Base-by-base conservation (phyloP, 2,888 invertebrate species). In the Melieria crassipennis region DNA sequence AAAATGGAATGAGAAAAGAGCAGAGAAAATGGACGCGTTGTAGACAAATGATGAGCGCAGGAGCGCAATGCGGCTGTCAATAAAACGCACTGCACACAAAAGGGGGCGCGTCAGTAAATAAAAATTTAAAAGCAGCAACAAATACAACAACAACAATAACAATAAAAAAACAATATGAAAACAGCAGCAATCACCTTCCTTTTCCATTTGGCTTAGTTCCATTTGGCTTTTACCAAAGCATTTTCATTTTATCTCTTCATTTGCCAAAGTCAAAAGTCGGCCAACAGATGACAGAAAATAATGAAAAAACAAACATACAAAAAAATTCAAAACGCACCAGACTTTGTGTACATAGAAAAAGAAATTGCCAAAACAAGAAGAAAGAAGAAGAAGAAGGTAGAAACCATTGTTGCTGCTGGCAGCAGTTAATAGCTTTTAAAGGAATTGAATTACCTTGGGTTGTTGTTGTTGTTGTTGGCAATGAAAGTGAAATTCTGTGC, bases 241-340 rank as follows among this genome's bases (percentile, higher is more conserved):
- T 9, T 50, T 50, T 50, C 50, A 3, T 10, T 50, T 52, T 52
- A 52, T 52, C 52, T 52, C 9, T 52, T 52, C 7, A 5, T 7
- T 52, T 52, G n/a, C n/a, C 11, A 52, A 63, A 63, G 63, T 63
- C 42, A 63, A 63, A 64, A 64, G 42, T 52, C 52, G 52, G 52
- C 52, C 7, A 50, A 48, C 50, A 64, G 50, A 64, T 64, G 52
- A 64, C 50, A 52, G 50, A 42, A 64, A 52, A 52, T 52, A 64
- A 63, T 7, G 46, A 7, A 48, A 64, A 64, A 52, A 52, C 2
- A 63, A 13, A 48, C 11, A 52, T 4, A 52, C 11, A 52, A 52
- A 52, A 16, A 30, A 30, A 52, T n/a, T 5, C 52, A 52, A 11
- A 52, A 52, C 4, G 13, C 50, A 50, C 7, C 7, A 50, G 3